Percentiles rank a stretch among this genome's conserved stretches.
Evolutionary conservation across 2,888 invertebrate species (phyloP).

Genomic region (Galerucella calmariensis): DNA sequence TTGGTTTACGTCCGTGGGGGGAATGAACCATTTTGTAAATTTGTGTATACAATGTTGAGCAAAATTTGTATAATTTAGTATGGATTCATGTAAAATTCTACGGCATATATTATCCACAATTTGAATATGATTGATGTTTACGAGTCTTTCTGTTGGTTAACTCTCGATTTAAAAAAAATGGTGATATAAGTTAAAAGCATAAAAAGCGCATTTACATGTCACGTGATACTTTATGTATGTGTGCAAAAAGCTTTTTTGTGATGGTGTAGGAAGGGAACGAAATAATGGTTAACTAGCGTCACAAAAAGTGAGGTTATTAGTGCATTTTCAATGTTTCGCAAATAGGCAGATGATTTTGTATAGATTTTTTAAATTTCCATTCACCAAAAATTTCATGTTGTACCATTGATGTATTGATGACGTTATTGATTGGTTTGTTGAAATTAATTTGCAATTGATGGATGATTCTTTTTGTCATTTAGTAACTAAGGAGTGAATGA

Average conservation of each 20-base stretch:
- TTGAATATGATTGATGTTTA: constrained; percentile 1
- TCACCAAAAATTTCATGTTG: neutral
- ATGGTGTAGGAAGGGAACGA: neutral
- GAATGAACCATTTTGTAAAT: no score
- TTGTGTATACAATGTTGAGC: no score
- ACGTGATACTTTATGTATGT: constrained; percentile 17
- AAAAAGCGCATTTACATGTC: constrained; percentile 15
- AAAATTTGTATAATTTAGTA: no score
- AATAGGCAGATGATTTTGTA: neutral
- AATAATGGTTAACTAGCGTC: neutral
- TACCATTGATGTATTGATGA: neutral
- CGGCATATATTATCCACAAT: neutral
- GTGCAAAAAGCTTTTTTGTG: constrained; percentile 7
- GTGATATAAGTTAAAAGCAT: neutral
- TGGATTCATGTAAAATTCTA: no score
- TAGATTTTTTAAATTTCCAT: neutral
- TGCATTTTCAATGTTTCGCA: neutral
- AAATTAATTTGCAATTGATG: neutral
- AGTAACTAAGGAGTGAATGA: neutral
- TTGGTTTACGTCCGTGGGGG: no score
- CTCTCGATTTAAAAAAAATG: constrained; percentile 4
- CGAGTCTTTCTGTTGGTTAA: constrained; percentile 7
- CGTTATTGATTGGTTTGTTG: neutral
- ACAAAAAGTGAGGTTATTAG: constrained; percentile 14
- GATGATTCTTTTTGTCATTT: neutral